Evolutionary conservation across 2,113 vertebrate genomes (phyloP), one percentile per base, ranked within the genome.

Genomic region (Pelvicachromis taeniatus): DNA sequence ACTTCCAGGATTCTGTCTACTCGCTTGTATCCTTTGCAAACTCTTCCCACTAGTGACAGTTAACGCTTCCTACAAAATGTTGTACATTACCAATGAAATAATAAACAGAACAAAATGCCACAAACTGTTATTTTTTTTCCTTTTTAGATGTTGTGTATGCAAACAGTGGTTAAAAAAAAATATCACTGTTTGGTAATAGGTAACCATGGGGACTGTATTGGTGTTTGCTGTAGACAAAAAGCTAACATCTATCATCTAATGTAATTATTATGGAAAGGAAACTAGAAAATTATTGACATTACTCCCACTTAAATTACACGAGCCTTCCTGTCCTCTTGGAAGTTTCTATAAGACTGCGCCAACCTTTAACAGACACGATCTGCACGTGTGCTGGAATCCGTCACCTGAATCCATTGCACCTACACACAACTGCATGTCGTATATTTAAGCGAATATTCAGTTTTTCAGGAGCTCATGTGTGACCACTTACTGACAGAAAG

Each of bases 401-500:
- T 59, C 29, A 9, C 31, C 56, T 50, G 12, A 77, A 19, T 59
- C 38, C 31, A 56, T 75, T 63, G 54, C 75, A 81, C 68, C 50
- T 68, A 79, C 33, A 81, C 52, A 75, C 75, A 17, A 29, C 19
- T 6, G 19, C 75, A 54, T 12, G 29, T 6, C 19, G 50, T 16
- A 26, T 52, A 73, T 52, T 35, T 55, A 85, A 42, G 63, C 31
- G n/a, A 4, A 9, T 29, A 26, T 14, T 31, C n/a, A 9, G 73
- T 14, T 35, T 84, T 12, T 10, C 82, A n/a, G 29, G 52, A 2
- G 55, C 8, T 59, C 3, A 61, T 58, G 80, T 80, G 92, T 33
- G 89, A 52, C 89, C 93, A 97, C 98, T 97, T 95, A 99, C 98
- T 96, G 87, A 80, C 99, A 99, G 96, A 99, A 99, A 83, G 99